Evolutionary conservation across 2,888 invertebrate genomes (phyloP), one percentile per base, ranked within the genome.

Genomic region (Cephus pygmeus): DNA sequence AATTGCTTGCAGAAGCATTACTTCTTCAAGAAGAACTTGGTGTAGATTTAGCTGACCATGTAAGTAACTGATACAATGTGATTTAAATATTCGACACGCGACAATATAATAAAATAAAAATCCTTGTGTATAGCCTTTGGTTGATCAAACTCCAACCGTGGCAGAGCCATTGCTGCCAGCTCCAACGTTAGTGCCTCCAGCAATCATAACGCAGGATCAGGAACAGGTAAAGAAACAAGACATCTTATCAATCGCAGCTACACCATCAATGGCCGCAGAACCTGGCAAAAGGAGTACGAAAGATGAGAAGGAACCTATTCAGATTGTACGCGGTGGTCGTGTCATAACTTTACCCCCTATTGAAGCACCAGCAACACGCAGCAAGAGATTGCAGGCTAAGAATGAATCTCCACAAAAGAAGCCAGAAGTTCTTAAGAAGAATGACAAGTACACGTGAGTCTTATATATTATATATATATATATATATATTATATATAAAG

Each of bases 261-360:
- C 69, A 6, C 11, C 79, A 56, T 15, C 77, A 15, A 31, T 68
- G 40, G 77, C 80, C 68, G 76, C 82, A 12, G 92, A 91, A 81
- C 87, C 91, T 12, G 89, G 87, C 3, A 93, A 91, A 86, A 90
- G 86, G 33, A 23, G 79, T 6, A 35, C 4, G 0, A 87, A 85
- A 69, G 88, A 86, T 6, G 87, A 86, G 1, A 94, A 94, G 84
- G 93, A 95, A 83, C 94, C 94, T 0, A 95, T 95, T 79, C 96
- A 96, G 91, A 95, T 96, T 82, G 93, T 96, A 12, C 92, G 96
- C 33, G 96, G 96, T 88, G 96, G 96, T 1, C 93, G 96, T 56
- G 93, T 96, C 69, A 95, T 96, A 76, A 95, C 95, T 0, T 92
- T 97, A 81, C 97, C 97, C 23, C 96, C 96, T 0, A 96, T 96